Evolutionary conservation across 2,888 invertebrate species (phyloP).

Genomic region (Drosophila nr. perissopoda): DNA sequence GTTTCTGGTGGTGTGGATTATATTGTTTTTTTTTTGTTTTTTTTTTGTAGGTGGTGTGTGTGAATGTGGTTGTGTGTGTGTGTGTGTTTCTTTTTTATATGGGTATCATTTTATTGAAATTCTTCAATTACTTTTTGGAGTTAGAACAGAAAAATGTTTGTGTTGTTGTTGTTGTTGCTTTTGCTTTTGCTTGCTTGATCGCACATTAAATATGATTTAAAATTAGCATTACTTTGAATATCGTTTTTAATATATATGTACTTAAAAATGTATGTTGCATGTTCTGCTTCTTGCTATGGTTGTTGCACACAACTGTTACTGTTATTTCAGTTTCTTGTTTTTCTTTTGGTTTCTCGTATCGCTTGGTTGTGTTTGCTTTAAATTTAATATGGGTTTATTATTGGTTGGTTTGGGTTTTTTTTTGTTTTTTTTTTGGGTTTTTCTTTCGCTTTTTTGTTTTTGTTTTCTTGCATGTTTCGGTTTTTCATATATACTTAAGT

Average conservation of each 20-base stretch:
- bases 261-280: slow-evolving; percentile 68
- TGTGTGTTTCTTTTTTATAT: slow-evolving; percentile 27
- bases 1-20: slow-evolving; percentile 75
- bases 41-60: slow-evolving; percentile 59
- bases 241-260: slow-evolving; percentile 65
- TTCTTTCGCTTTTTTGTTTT: neutral
- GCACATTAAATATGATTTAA: slow-evolving; percentile 61
- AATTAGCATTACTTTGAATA: slow-evolving; percentile 70
- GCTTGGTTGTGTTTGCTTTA: slow-evolving; percentile 28
- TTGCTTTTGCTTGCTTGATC: slow-evolving; percentile 14
- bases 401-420: slow-evolving; percentile 10
- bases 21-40: slow-evolving; percentile 59
- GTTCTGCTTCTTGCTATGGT: slow-evolving; percentile 61
- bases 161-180: slow-evolving; percentile 32
- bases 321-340: slow-evolving; percentile 23
- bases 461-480: slow-evolving; percentile 3
- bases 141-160: slow-evolving; percentile 55
- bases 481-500: slow-evolving; percentile 30
- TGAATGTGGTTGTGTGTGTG: slow-evolving; percentile 18
- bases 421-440: slow-evolving; percentile 7
- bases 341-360: slow-evolving; percentile 28
- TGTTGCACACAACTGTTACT: slow-evolving; percentile 64
- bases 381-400: slow-evolving; percentile 64
- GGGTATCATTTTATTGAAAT: slow-evolving; percentile 45
- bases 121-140: slow-evolving; percentile 54